Evolutionary conservation across 2,888 invertebrate species (phyloP).

Genomic region (Ferrisia virgata): DNA sequence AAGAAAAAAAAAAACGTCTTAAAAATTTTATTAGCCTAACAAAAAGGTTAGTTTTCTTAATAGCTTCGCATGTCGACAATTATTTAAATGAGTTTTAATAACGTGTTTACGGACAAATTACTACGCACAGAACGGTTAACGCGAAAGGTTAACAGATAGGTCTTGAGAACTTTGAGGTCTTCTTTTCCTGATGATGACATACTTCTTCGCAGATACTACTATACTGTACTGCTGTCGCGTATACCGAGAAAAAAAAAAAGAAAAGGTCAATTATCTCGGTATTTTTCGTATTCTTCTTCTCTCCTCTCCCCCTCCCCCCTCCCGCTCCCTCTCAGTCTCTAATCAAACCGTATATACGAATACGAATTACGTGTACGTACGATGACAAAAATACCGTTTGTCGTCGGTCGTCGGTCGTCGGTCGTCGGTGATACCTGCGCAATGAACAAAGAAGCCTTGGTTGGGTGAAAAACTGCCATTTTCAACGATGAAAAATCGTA

Average conservation of each 20-base stretch:
- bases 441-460: background rate
- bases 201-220: background rate
- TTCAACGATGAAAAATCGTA: background rate
- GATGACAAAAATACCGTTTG: no score
- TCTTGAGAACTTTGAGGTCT: constrained; percentile 45
- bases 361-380: background rate
- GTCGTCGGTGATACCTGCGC: background rate
- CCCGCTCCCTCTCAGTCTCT: no score
- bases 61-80: constrained; percentile 44
- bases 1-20: background rate
- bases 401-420: no score
- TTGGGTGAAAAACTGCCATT: background rate
- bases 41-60: constrained; percentile 39
- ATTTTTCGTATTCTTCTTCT: background rate
- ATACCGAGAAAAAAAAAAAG: no score
- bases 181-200: constrained; percentile 36
- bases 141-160: constrained; percentile 42
- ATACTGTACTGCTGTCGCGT: no score
- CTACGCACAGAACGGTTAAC: constrained; percentile 18
- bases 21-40: constrained; percentile 28
- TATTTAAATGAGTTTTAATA: constrained; percentile 46
- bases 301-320: no score
- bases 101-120: constrained; percentile 39
- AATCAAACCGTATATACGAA: background rate
- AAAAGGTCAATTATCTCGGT: constrained; percentile 28